Percentiles rank a stretch among this genome's conserved stretches.
Evolutionary conservation across 1,140 invertebrate species (phyloP).

Genomic region (Pissodes strobi): DNA sequence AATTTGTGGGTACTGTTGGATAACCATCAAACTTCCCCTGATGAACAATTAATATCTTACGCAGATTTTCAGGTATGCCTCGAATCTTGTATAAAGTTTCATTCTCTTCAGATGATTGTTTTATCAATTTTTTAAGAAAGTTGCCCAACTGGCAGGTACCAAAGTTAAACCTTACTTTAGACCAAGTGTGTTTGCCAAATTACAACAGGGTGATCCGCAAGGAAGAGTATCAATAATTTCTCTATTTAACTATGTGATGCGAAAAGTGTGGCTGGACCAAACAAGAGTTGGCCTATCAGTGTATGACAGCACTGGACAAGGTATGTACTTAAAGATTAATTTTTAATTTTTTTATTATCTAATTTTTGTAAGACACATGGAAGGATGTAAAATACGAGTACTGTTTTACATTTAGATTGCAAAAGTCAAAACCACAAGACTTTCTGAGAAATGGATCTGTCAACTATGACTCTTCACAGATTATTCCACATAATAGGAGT

Average conservation of each 20-base stretch:
- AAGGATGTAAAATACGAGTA: too few species aligned
- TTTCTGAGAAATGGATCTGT: too few species aligned
- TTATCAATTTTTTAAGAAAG: constrained; percentile 66
- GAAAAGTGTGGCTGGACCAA: constrained; percentile 92
- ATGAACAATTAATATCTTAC: constrained; percentile 84
- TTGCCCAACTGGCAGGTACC: constrained; percentile 66
- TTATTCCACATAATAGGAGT: too few species aligned
- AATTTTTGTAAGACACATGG: too few species aligned
- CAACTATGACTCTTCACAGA: too few species aligned
- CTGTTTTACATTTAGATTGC: too few species aligned
- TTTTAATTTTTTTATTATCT: too few species aligned
- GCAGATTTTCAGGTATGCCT: constrained; percentile 73
- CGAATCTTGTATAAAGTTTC: too few species aligned
- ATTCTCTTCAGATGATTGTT: not conserved
- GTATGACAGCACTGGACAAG: constrained; percentile 91
- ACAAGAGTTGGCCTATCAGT: constrained; percentile 90
- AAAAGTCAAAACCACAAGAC: too few species aligned
- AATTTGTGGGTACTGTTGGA: too few species aligned
- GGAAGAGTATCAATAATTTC: constrained; percentile 81
- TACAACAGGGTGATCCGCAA: constrained; percentile 81
- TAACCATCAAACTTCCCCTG: too few species aligned
- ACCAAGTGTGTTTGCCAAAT: constrained; percentile 81
- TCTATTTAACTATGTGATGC: constrained; percentile 94
- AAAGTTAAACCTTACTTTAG: constrained; percentile 77
- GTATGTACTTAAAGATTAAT: not conserved